These are phyloP conservation scores for Drosophila lini DNA, from an alignment of 1,140 invertebrate genomes.

Conservation along the genomic window DNA sequence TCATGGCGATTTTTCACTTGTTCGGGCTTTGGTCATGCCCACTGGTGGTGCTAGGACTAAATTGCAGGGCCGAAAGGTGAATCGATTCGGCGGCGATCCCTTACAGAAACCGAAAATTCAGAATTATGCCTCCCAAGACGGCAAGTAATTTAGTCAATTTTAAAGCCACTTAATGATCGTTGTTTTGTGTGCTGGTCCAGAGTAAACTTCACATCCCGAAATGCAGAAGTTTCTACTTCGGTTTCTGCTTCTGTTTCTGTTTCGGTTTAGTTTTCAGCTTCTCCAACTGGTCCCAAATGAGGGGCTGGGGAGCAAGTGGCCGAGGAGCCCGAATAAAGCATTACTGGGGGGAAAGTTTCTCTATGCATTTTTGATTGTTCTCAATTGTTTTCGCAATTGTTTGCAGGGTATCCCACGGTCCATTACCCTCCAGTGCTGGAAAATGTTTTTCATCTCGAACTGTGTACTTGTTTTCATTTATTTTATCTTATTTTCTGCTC, in stretches of 20 bases:
- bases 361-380: slow-evolving; percentile 59
- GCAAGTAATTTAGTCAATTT: slow-evolving; percentile 33
- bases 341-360: slow-evolving; percentile 46
- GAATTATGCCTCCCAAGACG: slow-evolving; percentile 19
- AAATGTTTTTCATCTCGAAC: slow-evolving; percentile 43
- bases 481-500: slow-evolving; percentile 12
- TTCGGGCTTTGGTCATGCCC: slow-evolving; percentile 44
- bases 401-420: slow-evolving; percentile 55
- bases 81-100: not conserved
- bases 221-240: slow-evolving; percentile 18
- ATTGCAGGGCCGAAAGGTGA: slow-evolving; percentile 25
- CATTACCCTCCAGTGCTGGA: slow-evolving; percentile 46
- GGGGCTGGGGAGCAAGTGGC: slow-evolving; percentile 33
- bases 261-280: slow-evolving; percentile 29
- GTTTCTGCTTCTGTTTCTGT: slow-evolving; percentile 25
- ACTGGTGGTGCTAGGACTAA: slow-evolving; percentile 15
- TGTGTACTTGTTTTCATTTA: slow-evolving; percentile 34
- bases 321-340: slow-evolving; percentile 32
- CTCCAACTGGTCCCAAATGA: slow-evolving; percentile 45
- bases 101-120: not conserved
- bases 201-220: slow-evolving; percentile 6
- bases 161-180: slow-evolving; percentile 30
- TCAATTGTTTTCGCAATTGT: slow-evolving; percentile 52
- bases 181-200: slow-evolving; percentile 19
- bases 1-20: slow-evolving; percentile 70